Conservation (phyloP, 2,113 vertebrate species). For the Microtus oregoni region DNA sequence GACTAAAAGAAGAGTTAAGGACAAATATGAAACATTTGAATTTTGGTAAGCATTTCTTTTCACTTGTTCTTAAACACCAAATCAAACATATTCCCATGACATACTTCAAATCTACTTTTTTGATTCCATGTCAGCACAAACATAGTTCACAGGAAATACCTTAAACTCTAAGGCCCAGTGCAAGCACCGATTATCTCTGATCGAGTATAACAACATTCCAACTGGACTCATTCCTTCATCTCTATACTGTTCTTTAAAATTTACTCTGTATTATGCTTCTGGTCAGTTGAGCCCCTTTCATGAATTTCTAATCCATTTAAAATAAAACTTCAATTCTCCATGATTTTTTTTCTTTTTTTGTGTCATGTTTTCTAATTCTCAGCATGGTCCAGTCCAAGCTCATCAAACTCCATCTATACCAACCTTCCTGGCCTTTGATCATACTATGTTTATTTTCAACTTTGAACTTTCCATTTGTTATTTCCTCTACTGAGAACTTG, state of each 20-base stretch:
- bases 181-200: neutral
- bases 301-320: constrained; percentile 9
- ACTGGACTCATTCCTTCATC: neutral
- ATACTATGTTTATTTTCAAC: constrained; percentile 8
- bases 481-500: neutral
- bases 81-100: neutral
- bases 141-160: neutral
- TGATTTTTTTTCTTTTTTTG: too few species aligned
- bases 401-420: neutral
- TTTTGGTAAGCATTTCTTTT: neutral
- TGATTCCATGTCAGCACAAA: neutral
- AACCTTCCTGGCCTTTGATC: constrained; percentile 9
- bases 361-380: neutral
- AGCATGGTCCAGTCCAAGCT: neutral
- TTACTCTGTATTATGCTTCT: constrained; percentile 23
- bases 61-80: neutral
- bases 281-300: neutral
- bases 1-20: neutral
- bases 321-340: constrained; percentile 25
- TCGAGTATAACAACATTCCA: neutral
- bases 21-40: neutral
- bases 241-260: constrained; percentile 10
- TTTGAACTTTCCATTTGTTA: constrained; percentile 8
- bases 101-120: neutral
- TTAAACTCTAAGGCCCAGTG: neutral